These are phyloP conservation scores for Sebastes fasciatus DNA, from an alignment of 2,113 vertebrate genomes.

Conservation along the genomic window DNA sequence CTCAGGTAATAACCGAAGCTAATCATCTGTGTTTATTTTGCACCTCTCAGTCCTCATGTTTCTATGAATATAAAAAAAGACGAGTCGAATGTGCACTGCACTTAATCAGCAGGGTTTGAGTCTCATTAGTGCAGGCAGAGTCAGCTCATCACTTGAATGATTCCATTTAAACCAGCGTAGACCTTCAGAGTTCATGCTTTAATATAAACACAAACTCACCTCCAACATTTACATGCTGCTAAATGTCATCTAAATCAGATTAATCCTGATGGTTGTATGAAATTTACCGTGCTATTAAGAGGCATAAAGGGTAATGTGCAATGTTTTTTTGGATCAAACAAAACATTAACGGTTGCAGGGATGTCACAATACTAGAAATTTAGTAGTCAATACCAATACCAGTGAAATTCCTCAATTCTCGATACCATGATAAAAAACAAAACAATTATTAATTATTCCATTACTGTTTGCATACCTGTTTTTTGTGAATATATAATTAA, in stretches of 20 bases:
- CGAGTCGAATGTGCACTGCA: neutral
- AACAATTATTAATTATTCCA: too few relatives aligned
- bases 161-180: neutral
- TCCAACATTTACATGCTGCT: constrained; percentile 6
- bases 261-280: constrained; percentile 1
- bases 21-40: constrained; percentile 34
- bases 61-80: constrained; percentile 11
- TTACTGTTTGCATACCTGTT: too few relatives aligned
- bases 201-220: constrained; percentile 14
- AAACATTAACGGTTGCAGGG: neutral
- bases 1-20: neutral
- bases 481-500: too few relatives aligned
- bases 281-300: neutral
- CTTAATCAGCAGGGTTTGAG: constrained; percentile 40
- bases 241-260: neutral
- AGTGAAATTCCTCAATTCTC: too few relatives aligned
- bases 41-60: neutral
- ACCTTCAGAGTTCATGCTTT: constrained; percentile 10
- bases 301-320: neutral
- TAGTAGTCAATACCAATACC: too few relatives aligned
- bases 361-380: too few relatives aligned
- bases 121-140: constrained; percentile 16
- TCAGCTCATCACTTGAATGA: neutral
- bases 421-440: too few relatives aligned
- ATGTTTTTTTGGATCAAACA: neutral